A percentile compares a stretch with the other conserved stretches of the same genome.
These are phyloP conservation scores for Uloborus plumipes DNA, from an alignment of 2,888 invertebrate species.

Conservation along the genomic window DNA sequence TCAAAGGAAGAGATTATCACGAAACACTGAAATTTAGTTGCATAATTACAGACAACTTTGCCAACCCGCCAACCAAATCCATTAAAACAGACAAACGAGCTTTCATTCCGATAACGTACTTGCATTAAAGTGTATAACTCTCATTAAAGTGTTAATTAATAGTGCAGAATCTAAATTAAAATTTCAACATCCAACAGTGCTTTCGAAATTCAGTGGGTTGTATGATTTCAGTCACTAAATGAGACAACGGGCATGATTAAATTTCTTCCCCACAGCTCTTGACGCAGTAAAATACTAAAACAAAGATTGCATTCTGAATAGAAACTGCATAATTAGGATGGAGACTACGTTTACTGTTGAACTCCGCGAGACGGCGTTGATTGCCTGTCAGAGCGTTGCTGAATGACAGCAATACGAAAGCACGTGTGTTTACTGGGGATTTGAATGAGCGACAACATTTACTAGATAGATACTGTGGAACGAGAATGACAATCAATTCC, in stretches of 20 bases:
- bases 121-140: too few relatives aligned
- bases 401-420: conserved; percentile 18
- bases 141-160: too few relatives aligned
- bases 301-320: conserved; percentile 12
- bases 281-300: not conserved
- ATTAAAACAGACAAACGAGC: too few relatives aligned
- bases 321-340: conserved; percentile 17
- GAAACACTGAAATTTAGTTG: too few relatives aligned
- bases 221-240: not conserved
- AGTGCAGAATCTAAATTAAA: not conserved
- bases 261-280: not conserved
- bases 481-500: conserved; percentile 30
- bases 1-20: too few relatives aligned
- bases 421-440: conserved; percentile 27
- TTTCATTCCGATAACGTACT: too few relatives aligned
- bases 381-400: conserved; percentile 20
- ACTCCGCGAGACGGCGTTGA: conserved; percentile 19
- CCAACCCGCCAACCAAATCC: too few relatives aligned
- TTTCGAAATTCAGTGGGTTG: not conserved
- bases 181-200: not conserved
- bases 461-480: conserved; percentile 19
- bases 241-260: not conserved
- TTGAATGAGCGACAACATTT: conserved; percentile 24
- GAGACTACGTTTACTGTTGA: conserved; percentile 1
- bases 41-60: too few relatives aligned